Base-by-base conservation (phyloP, 2,888 invertebrate species). In the Pandemis heparana region DNA sequence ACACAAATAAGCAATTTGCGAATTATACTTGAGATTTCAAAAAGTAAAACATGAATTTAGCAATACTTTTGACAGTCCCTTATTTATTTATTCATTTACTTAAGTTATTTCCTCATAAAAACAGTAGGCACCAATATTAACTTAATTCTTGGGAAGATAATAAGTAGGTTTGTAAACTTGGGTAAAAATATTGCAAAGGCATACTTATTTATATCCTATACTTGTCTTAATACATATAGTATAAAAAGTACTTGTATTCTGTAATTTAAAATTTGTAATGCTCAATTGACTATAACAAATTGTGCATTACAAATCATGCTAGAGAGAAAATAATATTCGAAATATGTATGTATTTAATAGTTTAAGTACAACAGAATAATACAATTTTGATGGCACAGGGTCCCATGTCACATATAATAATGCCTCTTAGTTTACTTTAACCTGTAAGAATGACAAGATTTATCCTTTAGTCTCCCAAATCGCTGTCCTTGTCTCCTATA, bases 401-500 rank as follows among this genome's bases (percentile, higher is more conserved):
- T 51, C 61, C 43, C 41, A 73, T 63, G 39, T 43, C 43, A 48
- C 23, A 32, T 32, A n/a, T 16, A 60, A 64, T 64, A 69, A 69
- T 73, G 68, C 73, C 63, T 73, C 59, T 14, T 48, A 18, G 18
- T 46, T 61, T 61, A 39, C 23, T 39, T 61, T 39, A 6, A 43
- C 43, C 43, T 43, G 2, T n/a, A 39, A 61, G 38, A 39, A 61
- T 61, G n/a, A 8, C 16, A 43, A 62, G 43, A n/a, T 7, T 48
- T 6, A 48, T 48, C 53, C 14, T 18, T 18, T 18, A 43, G 43
- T 97, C 96, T 64, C 96, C 97, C 77, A 97, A 95, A 88, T 97
- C 97, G 84, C 96, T 96, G 87, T 97, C 97, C 83, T 96, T 95
- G 84, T 97, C 97, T 72, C 97, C 97, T 82, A 97, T 96, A 46